Conservation (phyloP, 2,888 invertebrate species). For the Tiphia femorata region DNA sequence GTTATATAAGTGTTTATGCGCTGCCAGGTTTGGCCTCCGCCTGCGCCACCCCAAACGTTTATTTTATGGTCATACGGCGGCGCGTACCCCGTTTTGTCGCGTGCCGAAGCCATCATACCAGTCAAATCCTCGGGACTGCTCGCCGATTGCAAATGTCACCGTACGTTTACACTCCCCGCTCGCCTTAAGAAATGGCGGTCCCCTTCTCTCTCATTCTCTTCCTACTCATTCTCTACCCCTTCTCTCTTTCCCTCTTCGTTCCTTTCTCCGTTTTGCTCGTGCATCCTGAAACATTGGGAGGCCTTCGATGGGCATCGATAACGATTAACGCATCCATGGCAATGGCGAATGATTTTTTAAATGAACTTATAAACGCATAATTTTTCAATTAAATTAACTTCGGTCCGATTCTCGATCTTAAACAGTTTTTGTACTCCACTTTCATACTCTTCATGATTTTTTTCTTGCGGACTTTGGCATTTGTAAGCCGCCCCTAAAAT, state of each 20-base stretch:
- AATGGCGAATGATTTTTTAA: too few relatives aligned
- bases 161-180: constrained; percentile 30
- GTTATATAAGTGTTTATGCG: constrained; percentile 70
- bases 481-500: too few relatives aligned
- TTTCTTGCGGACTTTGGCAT: too few relatives aligned
- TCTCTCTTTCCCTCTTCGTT: background rate
- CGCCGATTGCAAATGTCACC: constrained; percentile 42
- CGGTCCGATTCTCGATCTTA: too few relatives aligned
- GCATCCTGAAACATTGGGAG: too few relatives aligned
- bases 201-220: background rate
- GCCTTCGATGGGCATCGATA: too few relatives aligned
- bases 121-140: constrained; percentile 42
- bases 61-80: constrained; percentile 68
- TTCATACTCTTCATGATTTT: too few relatives aligned
- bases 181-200: constrained; percentile 7
- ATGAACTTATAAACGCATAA: too few relatives aligned
- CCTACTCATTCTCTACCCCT: background rate
- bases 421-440: too few relatives aligned
- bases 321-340: too few relatives aligned
- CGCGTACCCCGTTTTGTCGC: constrained; percentile 65
- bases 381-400: too few relatives aligned
- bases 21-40: constrained; percentile 62
- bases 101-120: constrained; percentile 64
- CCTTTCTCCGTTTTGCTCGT: background rate
- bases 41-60: constrained; percentile 67